Base-by-base conservation (phyloP, 2,113 vertebrate species). In the Oxygymnocypris stewartii region DNA sequence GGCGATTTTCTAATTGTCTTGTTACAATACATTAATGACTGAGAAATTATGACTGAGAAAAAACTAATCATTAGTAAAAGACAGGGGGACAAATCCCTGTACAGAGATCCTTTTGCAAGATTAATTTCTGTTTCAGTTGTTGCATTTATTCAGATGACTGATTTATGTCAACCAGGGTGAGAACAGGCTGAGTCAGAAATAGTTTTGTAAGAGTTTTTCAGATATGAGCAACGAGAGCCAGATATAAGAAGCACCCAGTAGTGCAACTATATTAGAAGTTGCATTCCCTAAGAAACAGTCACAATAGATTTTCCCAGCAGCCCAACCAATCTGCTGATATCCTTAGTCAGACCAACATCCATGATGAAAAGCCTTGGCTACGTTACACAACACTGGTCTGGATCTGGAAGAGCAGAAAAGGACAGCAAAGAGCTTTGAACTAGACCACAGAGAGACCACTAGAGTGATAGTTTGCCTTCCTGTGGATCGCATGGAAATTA, bases 231-330 rank as follows among this genome's bases (percentile, higher is more conserved):
- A 63, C 35, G 69, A n/a, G 54, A n/a, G 12, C 71, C n/a, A 31
- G 37, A 81, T 87, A 57, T 63, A 82, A 75, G 47, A 81, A 83
- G 59, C 84, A 89, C 79, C 65, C 44, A 54, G 25, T 76, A 54
- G 83, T 83, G 74, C 37, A 89, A 87, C 82, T 88, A 87, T 77
- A 87, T 90, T 85, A 63, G 80, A 81, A 88, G 86, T 83, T 71
- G 73, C 47, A 82, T 59, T 81, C 84, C 85, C 87, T 89, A 87
- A 83, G 65, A 83, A 92, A 89, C 86, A 71, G 85, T 90, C 79
- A 87, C 77, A 57, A 63, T 86, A 77, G 76, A 80, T 84, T 91
- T 94, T 92, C 89, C 90, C 88, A 92, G 90, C 91, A 88, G 87
- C 74, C 78, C 61, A 89, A 83, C 65, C 87, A 84, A 82, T 86